Conservation (phyloP, 1,140 invertebrate genomes). For the Lordiphosa mommai region DNA sequence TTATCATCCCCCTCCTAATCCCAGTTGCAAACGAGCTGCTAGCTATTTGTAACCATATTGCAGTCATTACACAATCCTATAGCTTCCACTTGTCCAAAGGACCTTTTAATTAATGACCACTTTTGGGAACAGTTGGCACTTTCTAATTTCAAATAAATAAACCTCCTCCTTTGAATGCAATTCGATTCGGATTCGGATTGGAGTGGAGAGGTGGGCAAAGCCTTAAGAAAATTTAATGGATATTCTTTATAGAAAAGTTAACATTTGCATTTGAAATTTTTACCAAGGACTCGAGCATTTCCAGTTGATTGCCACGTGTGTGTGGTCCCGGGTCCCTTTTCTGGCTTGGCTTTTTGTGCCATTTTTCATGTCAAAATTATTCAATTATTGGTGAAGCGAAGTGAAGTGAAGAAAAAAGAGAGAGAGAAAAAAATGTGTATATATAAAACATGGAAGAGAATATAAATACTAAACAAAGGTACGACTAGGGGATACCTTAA, state of each 20-base stretch:
- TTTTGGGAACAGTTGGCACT: constrained; percentile 52
- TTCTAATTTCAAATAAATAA: constrained; percentile 65
- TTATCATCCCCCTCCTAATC: too few relatives aligned
- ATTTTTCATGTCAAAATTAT: constrained; percentile 67
- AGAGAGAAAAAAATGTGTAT: not conserved
- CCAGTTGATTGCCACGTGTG: constrained; percentile 22
- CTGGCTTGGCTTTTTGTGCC: constrained; percentile 15
- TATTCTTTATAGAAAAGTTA: constrained; percentile 8
- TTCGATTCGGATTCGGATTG: constrained; percentile 17
- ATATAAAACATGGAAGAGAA: not conserved
- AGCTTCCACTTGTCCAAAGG: constrained; percentile 6
- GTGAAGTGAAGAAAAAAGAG: constrained; percentile 19
- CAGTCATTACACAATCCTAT: constrained; percentile 32
- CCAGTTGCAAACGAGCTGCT: too few relatives aligned
- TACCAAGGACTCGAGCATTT: not conserved
- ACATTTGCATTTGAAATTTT: constrained; percentile 15
- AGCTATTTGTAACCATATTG: constrained; percentile 44
- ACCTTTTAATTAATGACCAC: constrained; percentile 55
- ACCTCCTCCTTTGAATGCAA: constrained; percentile 23
- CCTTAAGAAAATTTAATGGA: constrained; percentile 23
- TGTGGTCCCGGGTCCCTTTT: constrained; percentile 3
- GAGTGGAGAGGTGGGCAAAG: not conserved
- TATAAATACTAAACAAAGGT: not conserved
- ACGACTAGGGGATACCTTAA: constrained; percentile 5
- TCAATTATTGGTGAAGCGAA: constrained; percentile 53